Base-by-base conservation (phyloP, 1,140 invertebrate genomes). In the Drosophila auraria region DNA sequence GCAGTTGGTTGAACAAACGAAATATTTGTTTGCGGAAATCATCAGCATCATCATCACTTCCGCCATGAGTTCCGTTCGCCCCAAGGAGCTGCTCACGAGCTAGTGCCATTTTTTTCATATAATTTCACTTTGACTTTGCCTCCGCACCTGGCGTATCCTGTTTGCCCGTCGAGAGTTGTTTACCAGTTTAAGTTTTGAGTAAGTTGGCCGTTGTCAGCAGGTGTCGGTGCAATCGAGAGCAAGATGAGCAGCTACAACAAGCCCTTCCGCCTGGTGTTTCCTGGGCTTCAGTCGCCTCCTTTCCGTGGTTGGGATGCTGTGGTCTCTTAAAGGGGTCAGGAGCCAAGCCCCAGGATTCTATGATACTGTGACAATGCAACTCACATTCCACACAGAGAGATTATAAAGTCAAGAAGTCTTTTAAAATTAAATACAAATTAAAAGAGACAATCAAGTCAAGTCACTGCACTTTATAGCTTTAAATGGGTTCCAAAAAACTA, bases 1-100 rank as follows among this genome's bases (percentile, higher is more conserved):
- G 23, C 54, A 54, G 61, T 70, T 40, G 49, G 42, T 23, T 59
- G 69, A 83, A 80, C 82, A 78, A 84, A 83, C 82, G 74, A 83
- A 84, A 84, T 83, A 84, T 84, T 84, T 84, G 82, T 81, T 84
- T 84, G 82, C 81, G 82, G 82, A 84, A 84, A 84, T 84, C 82
- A 84, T 84, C 82, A 84, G 82, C 82, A 84, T 84, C 82, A 84
- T 83, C 80, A 83, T 81, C 82, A 78, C 76, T 66, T 84, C 82
- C 82, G 82, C 79, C 72, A 78, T 73, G 78, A 64, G 40, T 72
- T 58, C 30, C 49, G 20, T 53, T 71, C 14, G 36, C 66, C 53
- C 45, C 66, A 36, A 59, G 66, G 36, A 71, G 53, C 51, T 44
- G 20, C 25, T 72, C 68, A 60, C 54, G 47, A 38, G 54, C 25